Conservation (phyloP, 1,140 invertebrate species). For the Bombus terrestris region DNA sequence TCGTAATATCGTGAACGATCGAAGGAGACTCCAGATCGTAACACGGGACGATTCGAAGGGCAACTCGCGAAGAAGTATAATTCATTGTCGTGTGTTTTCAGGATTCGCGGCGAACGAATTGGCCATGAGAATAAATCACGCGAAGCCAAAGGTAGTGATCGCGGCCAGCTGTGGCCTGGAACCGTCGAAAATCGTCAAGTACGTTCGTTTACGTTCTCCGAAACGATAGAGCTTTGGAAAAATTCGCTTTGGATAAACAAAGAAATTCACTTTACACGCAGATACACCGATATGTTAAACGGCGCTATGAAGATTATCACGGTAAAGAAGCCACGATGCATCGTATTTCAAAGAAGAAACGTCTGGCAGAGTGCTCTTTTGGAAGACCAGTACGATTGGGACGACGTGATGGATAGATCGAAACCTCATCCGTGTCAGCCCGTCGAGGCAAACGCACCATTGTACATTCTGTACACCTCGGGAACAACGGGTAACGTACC, state of each 20-base stretch:
- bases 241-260: too few species aligned
- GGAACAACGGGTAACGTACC: conserved; percentile 90
- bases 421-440: conserved; percentile 91
- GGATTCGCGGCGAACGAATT: conserved; percentile 95
- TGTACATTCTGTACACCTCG: conserved; percentile 97
- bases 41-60: neutral
- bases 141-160: conserved; percentile 93
- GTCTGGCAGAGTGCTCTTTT: conserved; percentile 86
- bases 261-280: conserved; percentile 67
- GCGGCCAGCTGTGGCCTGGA: conserved; percentile 95
- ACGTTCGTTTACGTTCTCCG: conserved; percentile 33
- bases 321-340: conserved; percentile 88
- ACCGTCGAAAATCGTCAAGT: conserved; percentile 92
- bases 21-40: neutral
- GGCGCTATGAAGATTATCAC: conserved; percentile 89
- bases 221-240: neutral
- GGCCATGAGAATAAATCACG: conserved; percentile 92
- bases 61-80: neutral
- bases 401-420: conserved; percentile 86
- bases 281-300: conserved; percentile 95
- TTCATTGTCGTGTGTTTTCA: conserved; percentile 63
- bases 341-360: conserved; percentile 90
- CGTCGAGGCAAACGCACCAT: conserved; percentile 93
- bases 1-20: neutral
- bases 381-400: conserved; percentile 89